Base-by-base conservation (phyloP, 2,888 invertebrate species). In the Cistogaster globosa region DNA sequence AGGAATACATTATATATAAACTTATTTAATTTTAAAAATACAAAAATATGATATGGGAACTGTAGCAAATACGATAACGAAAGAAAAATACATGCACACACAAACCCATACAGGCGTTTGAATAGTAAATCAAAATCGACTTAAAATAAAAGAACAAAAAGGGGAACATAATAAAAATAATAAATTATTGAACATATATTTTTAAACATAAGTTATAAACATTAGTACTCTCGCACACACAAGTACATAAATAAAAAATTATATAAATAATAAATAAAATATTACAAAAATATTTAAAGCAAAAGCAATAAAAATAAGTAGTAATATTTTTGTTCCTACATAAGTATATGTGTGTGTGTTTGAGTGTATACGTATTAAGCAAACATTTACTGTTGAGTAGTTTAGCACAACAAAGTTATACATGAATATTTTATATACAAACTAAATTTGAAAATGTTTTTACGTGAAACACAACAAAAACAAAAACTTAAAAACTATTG, bases 21-120 rank as follows among this genome's bases (percentile, higher is more conserved):
- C 75, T 81, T 81, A 75, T 81, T 68, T 55, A 48, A 62, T 67
- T 68, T 68, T 55, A 55, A 62, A 62, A 75, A 75, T 74, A 60
- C 58, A 80, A 48, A 72, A 62, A 63, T 36, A 53, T 67, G 32
- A 79, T 71, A 51, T 79, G 55, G 32, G 58, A 71, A 63, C 53
- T 69, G 55, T 69, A 36, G 65, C 72, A 72, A 58, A 72, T 20
- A 79, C 38, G 36, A 5, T 36, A n/a, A 20, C 11, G 16, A 55
- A 57, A 71, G 48, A n/a, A 62, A 20, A 11, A n/a, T n/a, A 42
- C 48, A 48, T 8, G 4, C 51, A 62, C 18, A 22, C 42, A 12
- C 7, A 22, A 1, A 18, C 36, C 42, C 22, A 26, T 18, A 45
- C 20, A 26, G 32, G 14, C 16, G 53, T 18, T 22, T n/a, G 14